Evolutionary conservation across 2,113 vertebrate species (phyloP).

Genomic region (Caracal caracal): DNA sequence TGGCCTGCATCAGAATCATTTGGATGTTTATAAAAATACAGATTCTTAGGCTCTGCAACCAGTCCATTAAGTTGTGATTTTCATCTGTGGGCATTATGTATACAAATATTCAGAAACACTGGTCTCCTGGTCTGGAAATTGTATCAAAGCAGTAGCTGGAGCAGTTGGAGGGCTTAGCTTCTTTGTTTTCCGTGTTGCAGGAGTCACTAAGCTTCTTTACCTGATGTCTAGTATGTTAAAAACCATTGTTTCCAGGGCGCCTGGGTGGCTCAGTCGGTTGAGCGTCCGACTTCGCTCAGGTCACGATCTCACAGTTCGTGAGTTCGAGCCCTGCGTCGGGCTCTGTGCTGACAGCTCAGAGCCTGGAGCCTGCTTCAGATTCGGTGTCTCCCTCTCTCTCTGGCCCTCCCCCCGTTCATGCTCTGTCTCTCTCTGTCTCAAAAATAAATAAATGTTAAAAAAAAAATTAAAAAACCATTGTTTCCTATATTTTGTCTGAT

Average conservation of each 20-base stretch:
- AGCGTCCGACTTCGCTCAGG: too few species aligned
- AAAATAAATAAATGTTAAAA: too few species aligned
- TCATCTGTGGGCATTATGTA: neutral
- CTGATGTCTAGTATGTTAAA: neutral
- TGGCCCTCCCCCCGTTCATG: too few species aligned
- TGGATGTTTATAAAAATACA: conserved; percentile 10
- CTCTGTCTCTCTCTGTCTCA: too few species aligned
- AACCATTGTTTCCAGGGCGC: neutral
- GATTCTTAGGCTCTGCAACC: neutral
- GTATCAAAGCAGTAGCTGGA: neutral
- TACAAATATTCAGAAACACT: neutral
- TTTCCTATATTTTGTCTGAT: neutral
- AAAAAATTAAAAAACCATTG: neutral
- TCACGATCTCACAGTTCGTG: too few species aligned
- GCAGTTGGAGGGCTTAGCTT: fast-evolving
- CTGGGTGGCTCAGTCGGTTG: too few species aligned
- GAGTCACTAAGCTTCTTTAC: neutral
- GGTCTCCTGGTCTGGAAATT: neutral
- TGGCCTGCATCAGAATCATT: neutral
- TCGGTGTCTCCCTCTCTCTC: too few species aligned
- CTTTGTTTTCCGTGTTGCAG: neutral
- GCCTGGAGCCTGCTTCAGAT: too few species aligned
- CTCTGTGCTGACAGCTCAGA: too few species aligned
- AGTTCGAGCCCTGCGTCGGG: too few species aligned
- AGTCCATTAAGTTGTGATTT: neutral